Evolutionary conservation across 2,113 vertebrate genomes (phyloP).

Genomic region (Prolemur simus): DNA sequence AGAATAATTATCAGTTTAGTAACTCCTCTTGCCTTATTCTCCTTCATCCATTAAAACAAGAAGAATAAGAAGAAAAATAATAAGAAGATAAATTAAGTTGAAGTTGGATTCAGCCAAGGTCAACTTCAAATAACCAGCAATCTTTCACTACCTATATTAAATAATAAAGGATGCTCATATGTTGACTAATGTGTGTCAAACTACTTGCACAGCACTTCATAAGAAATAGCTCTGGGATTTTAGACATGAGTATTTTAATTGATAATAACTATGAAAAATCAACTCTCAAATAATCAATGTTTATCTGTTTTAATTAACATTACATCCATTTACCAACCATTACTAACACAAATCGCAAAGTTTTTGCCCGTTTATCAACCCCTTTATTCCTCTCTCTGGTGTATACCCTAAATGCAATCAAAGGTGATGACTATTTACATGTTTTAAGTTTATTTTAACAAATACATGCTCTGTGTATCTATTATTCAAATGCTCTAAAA

Average conservation of each 20-base stretch:
- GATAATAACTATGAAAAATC: conserved; percentile 5
- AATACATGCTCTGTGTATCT: background rate
- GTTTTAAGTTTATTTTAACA: conserved; percentile 18
- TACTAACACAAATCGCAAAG: background rate
- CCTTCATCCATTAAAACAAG: background rate
- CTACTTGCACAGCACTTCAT: background rate
- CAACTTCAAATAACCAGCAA: background rate
- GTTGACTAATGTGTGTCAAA: background rate
- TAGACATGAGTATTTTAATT: background rate
- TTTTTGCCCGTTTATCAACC: background rate
- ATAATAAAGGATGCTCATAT: background rate
- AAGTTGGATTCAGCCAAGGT: background rate
- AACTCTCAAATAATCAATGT: background rate
- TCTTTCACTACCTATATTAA: background rate
- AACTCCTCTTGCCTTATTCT: background rate
- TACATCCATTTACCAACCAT: background rate
- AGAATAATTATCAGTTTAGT: background rate
- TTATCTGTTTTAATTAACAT: background rate
- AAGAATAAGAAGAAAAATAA: background rate
- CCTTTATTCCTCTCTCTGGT: background rate
- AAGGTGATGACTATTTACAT: background rate
- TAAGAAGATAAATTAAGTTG: background rate
- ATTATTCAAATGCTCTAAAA: background rate
- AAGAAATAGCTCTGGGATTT: background rate
- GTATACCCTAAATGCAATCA: background rate